Base-by-base conservation (phyloP, 2,888 invertebrate species). In the Leucania comma region DNA sequence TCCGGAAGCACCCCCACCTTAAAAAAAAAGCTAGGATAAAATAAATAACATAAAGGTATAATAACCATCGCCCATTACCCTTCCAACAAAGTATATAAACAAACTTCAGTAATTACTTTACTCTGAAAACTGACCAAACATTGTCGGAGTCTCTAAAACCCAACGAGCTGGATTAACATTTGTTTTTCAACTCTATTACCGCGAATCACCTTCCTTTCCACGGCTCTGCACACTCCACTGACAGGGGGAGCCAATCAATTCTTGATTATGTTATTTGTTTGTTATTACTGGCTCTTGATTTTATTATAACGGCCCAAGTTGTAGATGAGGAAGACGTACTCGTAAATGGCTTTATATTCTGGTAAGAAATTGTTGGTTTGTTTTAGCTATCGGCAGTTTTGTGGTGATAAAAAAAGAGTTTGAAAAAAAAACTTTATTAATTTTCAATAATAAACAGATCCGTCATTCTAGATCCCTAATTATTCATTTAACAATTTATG, bases 161-260 rank as follows among this genome's bases (percentile, higher is more conserved):
- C 65, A 78, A 59, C 78, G 78, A 78, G 56, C 58, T 10, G 58
- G 50, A 75, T 65, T 73, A 75, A 60, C 54, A 78, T 75, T 75
- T 78, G 75, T 77, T 78, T 75, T 75, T 78, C 56, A 65, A 65
- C 60, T 59, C 72, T 64, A 78, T 78, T 78, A 78, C 64, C 26
- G 54, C 54, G 46, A 75, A 72, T 75, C 51, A 78, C 54, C 51
- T 74, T 56, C 35, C 54, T 46, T 60, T 50, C 73, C 59, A 32
- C 26, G 54, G 42, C 54, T 60, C 32, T 77, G 71, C 22, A 3
- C 71, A 46, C 70, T 56, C 58, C 17, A 17, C 70, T 12, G 42
- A 42, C 58, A 9, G 6, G 29, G 54, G 20, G 22, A 42, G 69
- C 35, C 48, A 77, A 74, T 77, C 50, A 56, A 50, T 70, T 54